These are phyloP conservation scores for Esox masquinongy DNA, from an alignment of 2,797 vertebrate species.

Conservation along the genomic window DNA sequence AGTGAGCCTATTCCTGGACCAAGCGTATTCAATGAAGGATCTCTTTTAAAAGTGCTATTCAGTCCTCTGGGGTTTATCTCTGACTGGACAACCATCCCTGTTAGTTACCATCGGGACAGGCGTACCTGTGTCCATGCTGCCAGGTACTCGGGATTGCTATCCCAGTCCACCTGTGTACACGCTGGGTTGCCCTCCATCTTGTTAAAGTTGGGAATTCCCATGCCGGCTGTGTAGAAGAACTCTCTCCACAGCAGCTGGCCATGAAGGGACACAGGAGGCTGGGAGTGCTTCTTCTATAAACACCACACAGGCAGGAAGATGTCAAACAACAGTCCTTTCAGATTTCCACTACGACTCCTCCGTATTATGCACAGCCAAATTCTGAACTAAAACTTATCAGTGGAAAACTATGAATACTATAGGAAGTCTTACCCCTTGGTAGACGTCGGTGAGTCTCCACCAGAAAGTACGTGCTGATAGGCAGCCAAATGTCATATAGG, in stretches of 20 bases:
- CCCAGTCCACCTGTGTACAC: slow-evolving; percentile 77
- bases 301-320: not conserved
- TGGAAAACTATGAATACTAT: not conserved
- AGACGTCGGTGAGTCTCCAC: slow-evolving; percentile 73
- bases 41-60: not conserved
- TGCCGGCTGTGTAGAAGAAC: slow-evolving; percentile 77
- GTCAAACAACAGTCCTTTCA: not conserved
- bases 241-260: slow-evolving; percentile 83
- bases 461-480: slow-evolving; percentile 79
- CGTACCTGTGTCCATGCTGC: slow-evolving; percentile 71
- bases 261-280: slow-evolving; percentile 77
- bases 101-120: not conserved
- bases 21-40: not conserved
- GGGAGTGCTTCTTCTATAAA: slow-evolving; percentile 74
- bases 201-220: slow-evolving; percentile 73
- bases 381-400: not conserved
- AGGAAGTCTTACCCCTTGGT: slow-evolving; percentile 66
- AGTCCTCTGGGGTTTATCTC: not conserved
- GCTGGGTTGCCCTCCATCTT: slow-evolving; percentile 73
- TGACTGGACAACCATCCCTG: not conserved
- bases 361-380: not conserved
- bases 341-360: not conserved
- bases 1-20: not conserved
- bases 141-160: slow-evolving; percentile 67
- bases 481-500: slow-evolving; percentile 76